Conservation (phyloP, 2,888 invertebrate genomes). For the Nudaria mundana region DNA sequence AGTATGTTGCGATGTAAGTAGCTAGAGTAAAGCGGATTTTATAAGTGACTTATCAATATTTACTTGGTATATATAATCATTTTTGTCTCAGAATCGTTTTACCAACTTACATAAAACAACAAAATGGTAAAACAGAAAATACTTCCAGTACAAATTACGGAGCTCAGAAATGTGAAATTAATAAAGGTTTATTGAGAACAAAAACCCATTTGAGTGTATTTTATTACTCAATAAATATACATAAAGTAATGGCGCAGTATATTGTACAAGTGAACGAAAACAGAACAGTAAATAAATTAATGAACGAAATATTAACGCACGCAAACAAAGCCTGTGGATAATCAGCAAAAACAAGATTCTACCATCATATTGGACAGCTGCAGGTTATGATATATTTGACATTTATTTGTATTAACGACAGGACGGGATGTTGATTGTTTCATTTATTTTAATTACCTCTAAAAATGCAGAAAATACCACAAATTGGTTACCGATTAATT, state of each 20-base stretch:
- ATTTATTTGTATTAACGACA: neutral
- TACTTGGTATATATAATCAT: no score
- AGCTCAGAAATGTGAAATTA: neutral
- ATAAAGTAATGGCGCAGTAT: neutral
- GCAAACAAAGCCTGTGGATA: constrained; percentile 4
- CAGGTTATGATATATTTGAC: neutral
- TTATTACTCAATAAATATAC: constrained; percentile 8
- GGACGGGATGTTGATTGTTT: neutral
- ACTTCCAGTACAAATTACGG: neutral
- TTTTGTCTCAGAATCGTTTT: no score
- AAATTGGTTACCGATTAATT: no score
- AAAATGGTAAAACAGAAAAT: neutral
- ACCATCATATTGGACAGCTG: constrained; percentile 1
- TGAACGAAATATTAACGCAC: constrained; percentile 3
- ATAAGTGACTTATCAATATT: no score
- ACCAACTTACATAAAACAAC: no score
- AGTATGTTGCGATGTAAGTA: no score
- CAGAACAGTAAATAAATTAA: constrained; percentile 2
- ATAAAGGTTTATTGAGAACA: constrained; percentile 5
- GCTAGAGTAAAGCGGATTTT: no score
- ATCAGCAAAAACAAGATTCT: constrained; percentile 4
- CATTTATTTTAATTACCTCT: neutral
- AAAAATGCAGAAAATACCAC: neutral
- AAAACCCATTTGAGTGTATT: neutral
- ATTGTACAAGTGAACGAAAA: neutral